Conservation (phyloP, 2,888 invertebrate species). For the Tipula unca region DNA sequence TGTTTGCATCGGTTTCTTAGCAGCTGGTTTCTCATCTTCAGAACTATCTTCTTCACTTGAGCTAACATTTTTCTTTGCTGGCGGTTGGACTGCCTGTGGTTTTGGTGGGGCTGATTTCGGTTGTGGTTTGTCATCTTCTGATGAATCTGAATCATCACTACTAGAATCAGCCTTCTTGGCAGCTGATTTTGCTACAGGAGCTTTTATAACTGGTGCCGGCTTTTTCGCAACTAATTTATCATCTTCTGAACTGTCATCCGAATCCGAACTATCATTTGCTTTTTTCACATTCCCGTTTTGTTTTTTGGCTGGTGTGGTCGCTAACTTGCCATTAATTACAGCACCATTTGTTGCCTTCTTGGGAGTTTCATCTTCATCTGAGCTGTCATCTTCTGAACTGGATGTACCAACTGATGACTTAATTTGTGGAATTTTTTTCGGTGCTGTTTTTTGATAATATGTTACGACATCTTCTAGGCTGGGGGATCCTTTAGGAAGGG, state of each 20-base stretch:
- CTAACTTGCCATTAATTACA: background rate
- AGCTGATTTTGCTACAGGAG: constrained; percentile 16
- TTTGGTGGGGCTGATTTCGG: constrained; percentile 24
- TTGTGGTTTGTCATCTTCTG: constrained; percentile 25
- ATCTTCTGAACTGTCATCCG: constrained; percentile 38
- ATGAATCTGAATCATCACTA: constrained; percentile 28
- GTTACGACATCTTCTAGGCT: constrained; percentile 52
- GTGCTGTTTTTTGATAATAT: constrained; percentile 45
- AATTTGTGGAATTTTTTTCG: constrained; percentile 28
- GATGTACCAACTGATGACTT: constrained; percentile 29
- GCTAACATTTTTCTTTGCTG: constrained; percentile 32
- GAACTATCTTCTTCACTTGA: constrained; percentile 32
- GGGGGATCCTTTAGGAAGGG: constrained; percentile 55
- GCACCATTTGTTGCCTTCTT: constrained; percentile 23
- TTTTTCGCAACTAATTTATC: constrained; percentile 28
- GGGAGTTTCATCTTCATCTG: constrained; percentile 21
- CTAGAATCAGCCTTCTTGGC: constrained; percentile 24
- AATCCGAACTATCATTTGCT: constrained; percentile 22
- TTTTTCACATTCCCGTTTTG: background rate
- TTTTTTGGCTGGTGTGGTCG: background rate
- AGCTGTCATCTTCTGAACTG: constrained; percentile 22
- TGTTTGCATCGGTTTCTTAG: constrained; percentile 27
- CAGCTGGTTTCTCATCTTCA: constrained; percentile 29
- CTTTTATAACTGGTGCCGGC: constrained; percentile 16
- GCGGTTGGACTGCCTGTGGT: constrained; percentile 21